phyloP scores from a whole-genome alignment of 2,113 vertebrate species.

The Syrrhaptes paradoxus region DNA sequence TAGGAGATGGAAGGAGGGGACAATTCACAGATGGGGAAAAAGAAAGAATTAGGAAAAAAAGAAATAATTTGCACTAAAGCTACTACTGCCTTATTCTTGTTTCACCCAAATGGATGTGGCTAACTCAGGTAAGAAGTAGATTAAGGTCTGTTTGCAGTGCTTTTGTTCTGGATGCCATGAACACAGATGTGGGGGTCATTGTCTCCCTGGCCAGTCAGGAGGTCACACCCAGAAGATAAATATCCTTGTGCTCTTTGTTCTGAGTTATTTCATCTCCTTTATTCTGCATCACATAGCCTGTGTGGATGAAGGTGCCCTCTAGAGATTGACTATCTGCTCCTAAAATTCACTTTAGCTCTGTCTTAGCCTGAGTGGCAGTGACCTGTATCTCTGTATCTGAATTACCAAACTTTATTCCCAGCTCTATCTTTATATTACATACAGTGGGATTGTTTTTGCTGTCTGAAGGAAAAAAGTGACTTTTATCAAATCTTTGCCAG shows the following conservation, averaged over 20 bases:
- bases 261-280: not conserved
- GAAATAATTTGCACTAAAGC: slow-evolving; percentile 7
- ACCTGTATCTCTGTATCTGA: slow-evolving; percentile 37
- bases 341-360: slow-evolving; percentile 26
- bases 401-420: slow-evolving; percentile 7
- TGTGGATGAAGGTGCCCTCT: slow-evolving; percentile 22
- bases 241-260: not conserved
- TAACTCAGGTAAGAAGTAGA: not conserved
- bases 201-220: not conserved
- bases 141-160: not conserved
- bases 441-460: not conserved
- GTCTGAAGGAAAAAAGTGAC: slow-evolving; percentile 6
- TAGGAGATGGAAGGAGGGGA: slow-evolving; percentile 51
- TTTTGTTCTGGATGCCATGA: not conserved
- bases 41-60: slow-evolving; percentile 50
- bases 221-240: not conserved
- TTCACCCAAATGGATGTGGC: not conserved
- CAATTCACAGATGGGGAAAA: slow-evolving; percentile 33
- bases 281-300: not conserved
- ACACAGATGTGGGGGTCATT: not conserved
- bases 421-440: slow-evolving; percentile 1
- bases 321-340: slow-evolving; percentile 8
- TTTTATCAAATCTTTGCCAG: not conserved
- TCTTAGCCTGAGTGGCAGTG: slow-evolving; percentile 9
- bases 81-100: not conserved